Percentiles rank a stretch among this genome's conserved stretches.
Conservation (phyloP, 2,113 vertebrate species). For the Gnathonemus echidnorhynchus region DNA sequence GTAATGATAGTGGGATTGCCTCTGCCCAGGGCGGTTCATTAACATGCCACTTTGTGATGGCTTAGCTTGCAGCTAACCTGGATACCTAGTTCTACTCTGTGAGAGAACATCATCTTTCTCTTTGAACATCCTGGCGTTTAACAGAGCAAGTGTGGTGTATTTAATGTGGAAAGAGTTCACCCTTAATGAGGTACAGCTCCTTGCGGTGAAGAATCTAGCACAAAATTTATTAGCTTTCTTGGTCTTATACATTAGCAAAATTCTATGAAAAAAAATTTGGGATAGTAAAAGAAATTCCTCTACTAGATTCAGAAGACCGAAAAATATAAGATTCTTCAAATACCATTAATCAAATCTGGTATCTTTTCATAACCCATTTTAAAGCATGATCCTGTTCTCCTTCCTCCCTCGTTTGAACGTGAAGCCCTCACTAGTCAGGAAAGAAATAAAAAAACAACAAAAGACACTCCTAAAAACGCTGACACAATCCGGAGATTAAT, state of each 20-base stretch:
- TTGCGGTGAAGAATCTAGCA: background rate
- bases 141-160: background rate
- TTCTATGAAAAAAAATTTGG: background rate
- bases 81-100: background rate
- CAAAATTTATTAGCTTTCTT: background rate
- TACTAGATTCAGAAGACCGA: background rate
- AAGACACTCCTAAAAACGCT: background rate
- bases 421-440: background rate
- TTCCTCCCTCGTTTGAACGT: background rate
- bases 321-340: background rate
- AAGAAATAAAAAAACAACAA: background rate
- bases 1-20: background rate
- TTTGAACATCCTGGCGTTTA: background rate
- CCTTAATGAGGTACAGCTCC: background rate
- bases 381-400: constrained; percentile 13
- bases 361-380: background rate
- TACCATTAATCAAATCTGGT: background rate
- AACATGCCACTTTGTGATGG: background rate
- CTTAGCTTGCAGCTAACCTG: constrained; percentile 13
- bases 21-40: constrained; percentile 9
- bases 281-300: background rate
- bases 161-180: background rate
- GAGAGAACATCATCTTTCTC: background rate
- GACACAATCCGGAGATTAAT: constrained; percentile 8
- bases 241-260: background rate